These are phyloP conservation scores for Zootoca vivipara DNA, from an alignment of 2,113 vertebrate species.

Conservation along the genomic window DNA sequence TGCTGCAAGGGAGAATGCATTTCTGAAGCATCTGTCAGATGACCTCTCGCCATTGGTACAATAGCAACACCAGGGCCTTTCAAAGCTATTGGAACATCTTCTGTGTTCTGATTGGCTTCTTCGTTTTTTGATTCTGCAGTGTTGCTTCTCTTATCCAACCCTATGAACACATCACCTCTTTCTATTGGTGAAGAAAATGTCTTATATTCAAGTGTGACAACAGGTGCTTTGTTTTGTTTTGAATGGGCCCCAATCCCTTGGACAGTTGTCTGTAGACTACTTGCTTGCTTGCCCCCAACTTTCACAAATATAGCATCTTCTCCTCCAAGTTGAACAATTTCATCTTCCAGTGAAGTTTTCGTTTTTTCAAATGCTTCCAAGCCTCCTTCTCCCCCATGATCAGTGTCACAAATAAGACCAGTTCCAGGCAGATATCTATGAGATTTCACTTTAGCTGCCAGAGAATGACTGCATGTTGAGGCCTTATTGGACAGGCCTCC, in stretches of 20 bases:
- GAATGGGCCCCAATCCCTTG: not conserved
- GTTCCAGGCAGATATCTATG: not conserved
- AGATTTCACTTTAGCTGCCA: not conserved
- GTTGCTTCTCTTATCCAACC: not conserved
- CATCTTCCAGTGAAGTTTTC: conserved; percentile 5
- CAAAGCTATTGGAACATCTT: not conserved
- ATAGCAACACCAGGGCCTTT: not conserved
- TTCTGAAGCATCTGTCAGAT: not conserved
- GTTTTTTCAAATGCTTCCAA: conserved; percentile 51
- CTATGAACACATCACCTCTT: accelerated
- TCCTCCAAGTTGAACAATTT: conserved; percentile 35
- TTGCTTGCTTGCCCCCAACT: not conserved
- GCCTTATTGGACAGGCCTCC: not conserved
- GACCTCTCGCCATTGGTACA: accelerated
- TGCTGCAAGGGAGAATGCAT: conserved; percentile 39
- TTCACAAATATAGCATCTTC: conserved; percentile 43
- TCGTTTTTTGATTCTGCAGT: not conserved
- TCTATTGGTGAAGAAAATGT: not conserved
- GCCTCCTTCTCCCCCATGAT: not conserved
- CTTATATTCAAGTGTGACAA: conserved; percentile 46
- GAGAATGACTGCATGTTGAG: accelerated
- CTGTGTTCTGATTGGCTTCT: not conserved
- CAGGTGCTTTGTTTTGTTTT: conserved; percentile 43
- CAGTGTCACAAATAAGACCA: accelerated
- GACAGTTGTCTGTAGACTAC: not conserved